Conservation (phyloP, 2,797 vertebrate genomes). For the Halcyon smyrnensis region DNA sequence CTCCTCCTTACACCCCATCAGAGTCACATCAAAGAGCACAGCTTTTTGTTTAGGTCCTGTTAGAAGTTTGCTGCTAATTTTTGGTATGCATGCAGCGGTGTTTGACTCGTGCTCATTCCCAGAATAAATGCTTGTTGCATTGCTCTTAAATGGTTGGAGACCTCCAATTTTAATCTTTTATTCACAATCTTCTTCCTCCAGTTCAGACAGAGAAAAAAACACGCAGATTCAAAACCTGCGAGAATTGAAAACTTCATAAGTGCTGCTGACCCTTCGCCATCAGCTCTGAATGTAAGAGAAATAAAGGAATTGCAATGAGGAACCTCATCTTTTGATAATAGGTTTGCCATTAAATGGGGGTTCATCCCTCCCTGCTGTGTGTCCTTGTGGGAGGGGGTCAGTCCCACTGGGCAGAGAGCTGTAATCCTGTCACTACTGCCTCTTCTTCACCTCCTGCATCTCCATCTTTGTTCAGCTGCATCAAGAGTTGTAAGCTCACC, state of each 20-base stretch:
- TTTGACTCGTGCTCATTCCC: constrained; percentile 6
- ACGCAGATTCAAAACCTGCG: constrained; percentile 66
- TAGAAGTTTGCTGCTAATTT: constrained; percentile 51
- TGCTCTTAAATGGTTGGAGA: constrained; percentile 71
- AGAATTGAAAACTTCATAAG: constrained; percentile 60
- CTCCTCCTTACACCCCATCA: background rate
- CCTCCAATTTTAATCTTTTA: constrained; percentile 78
- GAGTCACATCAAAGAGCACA: constrained; percentile 11
- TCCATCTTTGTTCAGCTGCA: background rate
- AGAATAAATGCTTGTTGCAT: constrained; percentile 65
- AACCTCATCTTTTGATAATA: background rate
- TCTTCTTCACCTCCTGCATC: background rate
- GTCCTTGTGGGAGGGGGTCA: fast-evolving
- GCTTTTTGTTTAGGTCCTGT: constrained; percentile 16
- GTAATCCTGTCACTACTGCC: background rate
- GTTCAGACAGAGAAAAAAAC: constrained; percentile 50
- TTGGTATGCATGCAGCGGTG: constrained; percentile 53
- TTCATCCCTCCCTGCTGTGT: background rate
- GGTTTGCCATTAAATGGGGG: background rate
- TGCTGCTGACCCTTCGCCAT: constrained; percentile 63
- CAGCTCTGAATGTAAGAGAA: background rate
- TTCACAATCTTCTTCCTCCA: constrained; percentile 75
- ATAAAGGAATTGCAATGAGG: constrained; percentile 40
- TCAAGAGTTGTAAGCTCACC: background rate
- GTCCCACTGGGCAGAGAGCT: background rate